These are phyloP conservation scores for Hermatobates lingyangjiaoensis DNA, from an alignment of 1,140 invertebrate genomes.

Conservation along the genomic window DNA sequence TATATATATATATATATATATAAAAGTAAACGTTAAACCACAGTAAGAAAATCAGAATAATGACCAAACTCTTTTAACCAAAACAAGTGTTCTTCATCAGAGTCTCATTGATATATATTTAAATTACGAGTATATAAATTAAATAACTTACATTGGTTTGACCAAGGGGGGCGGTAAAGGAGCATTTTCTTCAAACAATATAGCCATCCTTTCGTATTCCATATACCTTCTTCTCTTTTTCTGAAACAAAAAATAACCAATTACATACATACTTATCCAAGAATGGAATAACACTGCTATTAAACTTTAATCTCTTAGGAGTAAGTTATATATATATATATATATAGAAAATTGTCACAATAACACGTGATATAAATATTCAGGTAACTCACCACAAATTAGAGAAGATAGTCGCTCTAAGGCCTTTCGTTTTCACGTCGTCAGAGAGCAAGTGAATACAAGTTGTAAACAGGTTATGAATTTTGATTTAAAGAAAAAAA, in stretches of 20 bases:
- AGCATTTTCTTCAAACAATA: constrained; percentile 22
- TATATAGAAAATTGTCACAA: neutral
- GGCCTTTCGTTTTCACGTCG: neutral
- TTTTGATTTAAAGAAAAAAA: too few relatives aligned
- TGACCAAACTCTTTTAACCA: too few relatives aligned
- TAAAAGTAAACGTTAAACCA: too few relatives aligned
- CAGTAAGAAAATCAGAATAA: too few relatives aligned
- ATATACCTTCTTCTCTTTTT: constrained; percentile 14
- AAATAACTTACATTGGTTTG: neutral
- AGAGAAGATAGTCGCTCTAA: neutral
- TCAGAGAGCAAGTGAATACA: too few relatives aligned
- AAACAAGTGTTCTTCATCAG: too few relatives aligned
- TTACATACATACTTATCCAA: neutral
- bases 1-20: too few relatives aligned
- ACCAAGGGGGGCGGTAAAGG: constrained; percentile 17
- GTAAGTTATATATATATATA: neutral
- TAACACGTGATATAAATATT: neutral
- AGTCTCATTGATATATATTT: too few relatives aligned
- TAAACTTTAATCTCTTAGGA: neutral
- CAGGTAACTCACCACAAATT: neutral
- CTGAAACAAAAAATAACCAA: neutral
- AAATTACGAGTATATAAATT: too few relatives aligned
- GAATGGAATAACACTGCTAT: neutral
- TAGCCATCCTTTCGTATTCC: constrained; percentile 21
- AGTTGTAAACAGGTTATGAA: too few relatives aligned